A percentile compares a stretch with the other conserved stretches of the same genome.
phyloP scores from a whole-genome alignment of 2,113 vertebrate genomes.

The Nannobrachium achirus region DNA sequence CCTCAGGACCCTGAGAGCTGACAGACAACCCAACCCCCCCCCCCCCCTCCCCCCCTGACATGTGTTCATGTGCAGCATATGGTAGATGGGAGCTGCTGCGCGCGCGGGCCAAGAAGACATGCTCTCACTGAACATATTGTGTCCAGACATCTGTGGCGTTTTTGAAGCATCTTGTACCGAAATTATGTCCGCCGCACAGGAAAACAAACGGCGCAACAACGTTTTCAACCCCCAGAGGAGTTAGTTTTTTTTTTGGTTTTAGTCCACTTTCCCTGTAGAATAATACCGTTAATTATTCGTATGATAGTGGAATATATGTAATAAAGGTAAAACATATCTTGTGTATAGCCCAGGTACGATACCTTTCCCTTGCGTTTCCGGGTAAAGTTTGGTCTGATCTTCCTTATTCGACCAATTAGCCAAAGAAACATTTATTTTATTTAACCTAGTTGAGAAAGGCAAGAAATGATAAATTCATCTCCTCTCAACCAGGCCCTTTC shows the following conservation, averaged over 20 bases:
- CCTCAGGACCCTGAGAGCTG: conserved; percentile 38
- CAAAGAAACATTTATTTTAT: no score
- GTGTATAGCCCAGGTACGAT: no score
- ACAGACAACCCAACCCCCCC: conserved; percentile 81
- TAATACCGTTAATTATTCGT: no score
- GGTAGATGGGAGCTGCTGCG: conserved; percentile 82
- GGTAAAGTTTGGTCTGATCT: no score
- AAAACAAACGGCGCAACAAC: conserved; percentile 29
- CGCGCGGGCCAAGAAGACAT: conserved; percentile 64
- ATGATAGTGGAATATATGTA: no score
- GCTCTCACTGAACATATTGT: conserved; percentile 74
- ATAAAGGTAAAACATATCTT: no score
- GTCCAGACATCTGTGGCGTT: conserved; percentile 76
- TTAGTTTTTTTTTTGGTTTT: neutral
- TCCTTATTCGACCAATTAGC: no score
- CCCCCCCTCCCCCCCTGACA: conserved; percentile 83
- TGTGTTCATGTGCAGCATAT: conserved; percentile 86
- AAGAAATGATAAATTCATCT: no score
- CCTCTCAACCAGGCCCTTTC: no score
- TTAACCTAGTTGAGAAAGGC: no score
- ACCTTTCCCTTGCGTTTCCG: no score
- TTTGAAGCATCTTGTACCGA: conserved; percentile 51
- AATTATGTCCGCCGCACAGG: conserved; percentile 10
- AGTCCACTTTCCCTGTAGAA: neutral
- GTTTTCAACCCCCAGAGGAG: conserved; percentile 32